These are phyloP conservation scores for Ranitomeya imitator DNA, from an alignment of 2,113 vertebrate genomes.

Conservation along the genomic window DNA sequence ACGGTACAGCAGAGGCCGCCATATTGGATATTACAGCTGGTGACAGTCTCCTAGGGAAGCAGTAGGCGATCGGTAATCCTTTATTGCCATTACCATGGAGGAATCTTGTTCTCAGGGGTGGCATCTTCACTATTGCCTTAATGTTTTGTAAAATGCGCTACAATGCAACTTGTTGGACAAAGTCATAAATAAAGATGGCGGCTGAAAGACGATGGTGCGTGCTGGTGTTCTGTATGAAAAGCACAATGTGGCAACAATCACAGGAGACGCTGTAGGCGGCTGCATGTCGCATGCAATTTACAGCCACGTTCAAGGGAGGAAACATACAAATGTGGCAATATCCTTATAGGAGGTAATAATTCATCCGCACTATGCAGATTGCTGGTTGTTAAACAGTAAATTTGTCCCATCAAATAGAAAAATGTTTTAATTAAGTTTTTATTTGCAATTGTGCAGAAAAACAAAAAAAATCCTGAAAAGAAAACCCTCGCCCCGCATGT, in stretches of 20 bases:
- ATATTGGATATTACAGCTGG: not conserved
- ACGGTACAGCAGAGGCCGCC: not conserved
- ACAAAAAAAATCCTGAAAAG: not conserved
- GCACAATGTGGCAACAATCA: not conserved
- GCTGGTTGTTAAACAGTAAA: not conserved
- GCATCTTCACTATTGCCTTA: conserved; percentile 27
- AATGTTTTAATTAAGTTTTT: not conserved
- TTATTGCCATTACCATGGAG: not conserved
- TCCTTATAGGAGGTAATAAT: no score
- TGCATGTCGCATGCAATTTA: no score
- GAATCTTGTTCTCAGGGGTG: not conserved
- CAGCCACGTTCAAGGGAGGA: no score
- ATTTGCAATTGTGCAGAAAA: conserved; percentile 28
- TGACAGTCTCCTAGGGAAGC: not conserved
- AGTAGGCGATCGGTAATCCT: not conserved
- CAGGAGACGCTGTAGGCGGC: no score
- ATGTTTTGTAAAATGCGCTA: conserved; percentile 18
- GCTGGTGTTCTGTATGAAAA: not conserved
- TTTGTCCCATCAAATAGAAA: not conserved
- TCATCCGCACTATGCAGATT: no score
- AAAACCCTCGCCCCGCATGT: not conserved
- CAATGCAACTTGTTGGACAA: conserved; percentile 44
- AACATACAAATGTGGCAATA: no score
- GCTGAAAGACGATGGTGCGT: conserved; percentile 4
- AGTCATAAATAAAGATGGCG: conserved; percentile 52